Evolutionary conservation across 2,888 invertebrate species (phyloP).

Genomic region (Chrysomela aeneicollis): DNA sequence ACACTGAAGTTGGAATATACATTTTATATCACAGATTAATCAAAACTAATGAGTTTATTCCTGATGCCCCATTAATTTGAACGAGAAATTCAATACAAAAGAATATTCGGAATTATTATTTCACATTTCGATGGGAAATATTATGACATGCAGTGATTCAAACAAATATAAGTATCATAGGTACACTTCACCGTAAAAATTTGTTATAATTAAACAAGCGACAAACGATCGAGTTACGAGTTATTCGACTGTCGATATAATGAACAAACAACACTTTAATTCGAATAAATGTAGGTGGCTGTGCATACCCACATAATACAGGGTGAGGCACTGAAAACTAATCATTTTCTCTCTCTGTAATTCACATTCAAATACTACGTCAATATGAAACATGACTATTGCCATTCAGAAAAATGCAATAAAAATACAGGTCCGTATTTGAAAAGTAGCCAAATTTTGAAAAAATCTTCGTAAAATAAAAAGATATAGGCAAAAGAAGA

Average conservation of each 20-base stretch:
- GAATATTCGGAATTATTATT: slow-evolving; percentile 7
- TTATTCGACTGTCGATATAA: neutral
- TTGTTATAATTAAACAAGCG: neutral
- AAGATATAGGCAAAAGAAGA: too few relatives aligned
- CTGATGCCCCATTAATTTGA: slow-evolving; percentile 13
- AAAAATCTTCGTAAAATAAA: too few relatives aligned
- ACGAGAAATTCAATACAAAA: slow-evolving; percentile 9
- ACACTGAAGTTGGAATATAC: neutral
- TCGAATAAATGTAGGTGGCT: neutral
- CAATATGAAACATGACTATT: too few relatives aligned
- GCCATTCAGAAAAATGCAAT: too few relatives aligned
- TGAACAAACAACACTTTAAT: neutral
- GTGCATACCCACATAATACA: too few relatives aligned
- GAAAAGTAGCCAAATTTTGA: too few relatives aligned
- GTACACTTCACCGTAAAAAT: neutral
- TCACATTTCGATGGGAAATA: neutral
- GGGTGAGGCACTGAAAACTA: too few relatives aligned
- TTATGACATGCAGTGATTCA: neutral
- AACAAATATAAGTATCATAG: too few relatives aligned
- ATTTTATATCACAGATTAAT: slow-evolving; percentile 9
- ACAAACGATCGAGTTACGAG: neutral
- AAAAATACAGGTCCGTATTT: too few relatives aligned
- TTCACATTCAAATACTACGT: too few relatives aligned
- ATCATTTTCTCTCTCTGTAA: too few relatives aligned
- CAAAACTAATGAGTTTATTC: neutral